Conservation (phyloP, 1,140 invertebrate species). For the Drosophila subobscura region DNA sequence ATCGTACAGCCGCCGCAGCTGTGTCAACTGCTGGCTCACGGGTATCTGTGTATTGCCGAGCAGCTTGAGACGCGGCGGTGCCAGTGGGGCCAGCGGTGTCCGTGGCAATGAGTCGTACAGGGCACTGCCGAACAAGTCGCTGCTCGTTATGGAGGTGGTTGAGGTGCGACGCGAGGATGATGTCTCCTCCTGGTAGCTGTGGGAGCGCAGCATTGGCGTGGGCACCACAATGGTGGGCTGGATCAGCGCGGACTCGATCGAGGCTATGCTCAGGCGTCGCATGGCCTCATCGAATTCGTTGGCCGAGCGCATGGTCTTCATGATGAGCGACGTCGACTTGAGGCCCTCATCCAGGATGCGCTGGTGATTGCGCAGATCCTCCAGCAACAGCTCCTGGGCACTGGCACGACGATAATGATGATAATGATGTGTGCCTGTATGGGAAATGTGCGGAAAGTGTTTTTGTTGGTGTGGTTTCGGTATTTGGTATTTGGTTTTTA, state of each 20-base stretch:
- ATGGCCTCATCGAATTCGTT: slow-evolving; percentile 83
- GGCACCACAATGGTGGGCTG: slow-evolving; percentile 71
- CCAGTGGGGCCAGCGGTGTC: slow-evolving; percentile 62
- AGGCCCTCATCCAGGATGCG: slow-evolving; percentile 76
- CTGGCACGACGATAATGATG: slow-evolving; percentile 54
- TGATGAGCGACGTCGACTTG: slow-evolving; percentile 82
- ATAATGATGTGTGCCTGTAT: slow-evolving; percentile 42
- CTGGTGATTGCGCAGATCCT: slow-evolving; percentile 75
- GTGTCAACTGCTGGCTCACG: slow-evolving; percentile 77
- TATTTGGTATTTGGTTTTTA: slow-evolving; percentile 24
- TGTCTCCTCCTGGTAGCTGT: slow-evolving; percentile 73
- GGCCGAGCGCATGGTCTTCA: slow-evolving; percentile 79
- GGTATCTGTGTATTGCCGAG: slow-evolving; percentile 70
- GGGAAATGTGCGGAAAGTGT: slow-evolving; percentile 76
- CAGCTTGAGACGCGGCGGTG: slow-evolving; percentile 70
- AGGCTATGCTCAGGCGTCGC: slow-evolving; percentile 79
- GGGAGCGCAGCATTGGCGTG: slow-evolving; percentile 73
- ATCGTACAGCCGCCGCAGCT: slow-evolving; percentile 74
- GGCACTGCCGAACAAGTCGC: slow-evolving; percentile 67
- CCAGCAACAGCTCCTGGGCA: slow-evolving; percentile 68
- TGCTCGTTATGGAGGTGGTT: slow-evolving; percentile 70
- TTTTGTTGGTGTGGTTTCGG: slow-evolving; percentile 61
- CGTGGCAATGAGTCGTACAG: slow-evolving; percentile 59
- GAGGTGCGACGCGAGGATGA: slow-evolving; percentile 42
- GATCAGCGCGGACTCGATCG: slow-evolving; percentile 68